Evolutionary conservation across 1,140 invertebrate genomes (phyloP).

Genomic region (Drosophila littoralis): DNA sequence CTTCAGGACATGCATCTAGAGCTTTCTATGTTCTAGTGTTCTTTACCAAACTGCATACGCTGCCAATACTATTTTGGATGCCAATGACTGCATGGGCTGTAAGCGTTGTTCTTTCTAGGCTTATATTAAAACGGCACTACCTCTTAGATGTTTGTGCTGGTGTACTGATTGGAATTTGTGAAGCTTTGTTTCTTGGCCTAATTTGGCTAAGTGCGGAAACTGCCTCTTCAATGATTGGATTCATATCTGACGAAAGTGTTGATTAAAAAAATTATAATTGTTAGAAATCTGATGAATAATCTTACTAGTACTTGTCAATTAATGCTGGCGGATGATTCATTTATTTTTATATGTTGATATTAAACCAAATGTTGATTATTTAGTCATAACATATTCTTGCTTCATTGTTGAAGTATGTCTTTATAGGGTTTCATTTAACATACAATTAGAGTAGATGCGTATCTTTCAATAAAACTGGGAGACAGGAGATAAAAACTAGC

Average conservation of each 20-base stretch:
- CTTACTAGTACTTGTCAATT: too few relatives aligned
- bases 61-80: conserved; percentile 87
- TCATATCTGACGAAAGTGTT: conserved; percentile 48
- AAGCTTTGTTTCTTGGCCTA: conserved; percentile 88
- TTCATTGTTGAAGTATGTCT: too few relatives aligned
- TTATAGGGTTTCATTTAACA: too few relatives aligned
- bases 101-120: conserved; percentile 90
- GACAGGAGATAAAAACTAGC: too few relatives aligned
- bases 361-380: too few relatives aligned
- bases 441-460: too few relatives aligned
- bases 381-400: too few relatives aligned
- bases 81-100: conserved; percentile 90
- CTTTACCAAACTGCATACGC: conserved; percentile 87
- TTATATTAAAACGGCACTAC: conserved; percentile 91
- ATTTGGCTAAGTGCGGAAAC: conserved; percentile 87
- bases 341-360: too few relatives aligned
- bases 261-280: background rate
- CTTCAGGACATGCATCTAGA: conserved; percentile 97
- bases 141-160: conserved; percentile 94
- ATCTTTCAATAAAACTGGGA: too few relatives aligned
- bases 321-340: too few relatives aligned
- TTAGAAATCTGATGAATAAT: too few relatives aligned
- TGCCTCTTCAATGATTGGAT: conserved; percentile 43
- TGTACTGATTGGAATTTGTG: conserved; percentile 89
- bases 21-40: conserved; percentile 91